Evolutionary conservation across 2,888 invertebrate genomes (phyloP), one percentile per base, ranked within the genome.

Genomic region (Eupithecia exiguata): DNA sequence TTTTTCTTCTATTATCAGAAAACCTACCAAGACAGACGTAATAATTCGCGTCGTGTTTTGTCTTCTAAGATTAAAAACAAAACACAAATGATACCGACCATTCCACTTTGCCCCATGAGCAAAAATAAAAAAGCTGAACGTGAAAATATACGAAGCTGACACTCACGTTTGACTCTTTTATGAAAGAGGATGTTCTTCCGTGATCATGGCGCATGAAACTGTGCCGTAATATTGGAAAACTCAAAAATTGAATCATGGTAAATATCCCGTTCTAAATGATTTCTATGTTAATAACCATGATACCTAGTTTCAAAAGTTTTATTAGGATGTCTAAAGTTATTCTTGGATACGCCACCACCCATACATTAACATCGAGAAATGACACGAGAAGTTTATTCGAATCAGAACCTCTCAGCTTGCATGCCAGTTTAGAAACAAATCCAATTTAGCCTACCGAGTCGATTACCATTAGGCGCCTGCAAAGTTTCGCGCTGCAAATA

Each of bases 401-500:
- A 65, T 46, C 67, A 67, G 67, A 43, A 46, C 18, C 36, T 53
- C 38, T 12, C 53, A 69, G 25, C 21, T 46, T 46, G 58, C 25
- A 66, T 12, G 36, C 69, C 65, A 71, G 40, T 70, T 74, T 49
- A 43, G 30, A 72, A 68, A 66, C 70, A 68, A 72, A 75, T 58
- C 70, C 61, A 68, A 75, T 72, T 75, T 68, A 36, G 49, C 63
- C 21, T 53, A 66, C 71, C 46, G 35, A 25, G 14, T 30, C 70
- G 68, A 65, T 72, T 70, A 75, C 46, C 70, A 75, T 72, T 72
- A 75, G 75, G 63, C 36, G 65, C 69, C 58, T 43, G 68, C 75
- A 68, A 72, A 72, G 65, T 72, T 75, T 30, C 72, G 40, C 58
- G 58, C 43, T 63, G 70, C 72, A 70, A 70, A 72, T 75, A 75